Conservation (phyloP, 2,888 invertebrate genomes). For the Pachydiplax longipennis region DNA sequence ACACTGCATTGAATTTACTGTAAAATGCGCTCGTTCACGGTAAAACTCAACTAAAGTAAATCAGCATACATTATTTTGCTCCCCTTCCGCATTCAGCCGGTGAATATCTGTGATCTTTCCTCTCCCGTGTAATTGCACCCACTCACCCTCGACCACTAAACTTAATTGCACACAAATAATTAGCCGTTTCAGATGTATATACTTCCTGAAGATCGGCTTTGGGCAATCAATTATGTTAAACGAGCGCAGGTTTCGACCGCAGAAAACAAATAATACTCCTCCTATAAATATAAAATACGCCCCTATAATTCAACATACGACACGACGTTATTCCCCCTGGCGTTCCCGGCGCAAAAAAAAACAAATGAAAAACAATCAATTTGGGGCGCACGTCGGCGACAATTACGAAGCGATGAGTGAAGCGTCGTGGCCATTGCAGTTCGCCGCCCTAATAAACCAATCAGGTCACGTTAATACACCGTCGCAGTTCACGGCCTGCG, state of each 20-base stretch:
- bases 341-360: background rate
- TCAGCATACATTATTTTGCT: no score
- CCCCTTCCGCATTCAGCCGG: no score
- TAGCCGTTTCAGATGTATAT: no score
- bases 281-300: background rate
- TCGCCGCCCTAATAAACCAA: conserved; percentile 6
- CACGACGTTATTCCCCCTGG: background rate
- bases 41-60: no score
- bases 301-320: background rate
- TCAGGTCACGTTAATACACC: background rate
- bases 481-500: background rate
- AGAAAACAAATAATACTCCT: background rate
- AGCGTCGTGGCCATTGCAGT: background rate
- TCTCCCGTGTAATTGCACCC: no score
- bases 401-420: background rate
- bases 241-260: background rate
- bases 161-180: no score
- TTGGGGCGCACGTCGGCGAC: background rate
- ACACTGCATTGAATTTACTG: no score
- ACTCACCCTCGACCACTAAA: no score
- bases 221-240: no score
- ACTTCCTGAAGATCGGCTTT: no score
- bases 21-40: no score
- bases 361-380: background rate
- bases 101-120: no score